Evolutionary conservation across 1,140 invertebrate genomes (phyloP).

Genomic region (Dolichoris vasculosae): DNA sequence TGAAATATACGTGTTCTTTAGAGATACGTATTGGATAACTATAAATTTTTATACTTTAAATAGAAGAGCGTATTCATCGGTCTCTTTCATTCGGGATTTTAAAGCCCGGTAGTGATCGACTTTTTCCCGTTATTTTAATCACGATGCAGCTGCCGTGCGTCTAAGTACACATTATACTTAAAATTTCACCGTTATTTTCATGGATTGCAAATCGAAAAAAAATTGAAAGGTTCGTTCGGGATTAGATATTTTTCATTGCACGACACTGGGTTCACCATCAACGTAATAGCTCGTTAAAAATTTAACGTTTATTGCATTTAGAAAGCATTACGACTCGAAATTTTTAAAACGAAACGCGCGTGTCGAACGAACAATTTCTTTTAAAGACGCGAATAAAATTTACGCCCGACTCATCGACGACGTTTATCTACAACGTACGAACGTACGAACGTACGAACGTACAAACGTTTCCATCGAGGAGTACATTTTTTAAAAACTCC

Average conservation of each 20-base stretch:
- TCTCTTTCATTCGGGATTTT: neutral
- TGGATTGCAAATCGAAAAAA: neutral
- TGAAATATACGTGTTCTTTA: neutral
- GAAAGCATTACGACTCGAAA: neutral
- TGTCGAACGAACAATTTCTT: neutral
- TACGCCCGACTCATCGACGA: too few relatives aligned
- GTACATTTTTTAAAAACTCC: too few relatives aligned
- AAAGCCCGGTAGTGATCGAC: conserved; percentile 9
- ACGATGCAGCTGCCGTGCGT: neutral
- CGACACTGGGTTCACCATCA: neutral
- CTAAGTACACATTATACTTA: neutral
- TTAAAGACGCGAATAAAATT: too few relatives aligned
- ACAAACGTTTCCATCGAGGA: too few relatives aligned
- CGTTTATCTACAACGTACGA: too few relatives aligned
- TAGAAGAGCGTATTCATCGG: neutral
- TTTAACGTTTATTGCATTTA: neutral
- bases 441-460: too few relatives aligned
- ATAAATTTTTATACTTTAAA: conserved; percentile 1
- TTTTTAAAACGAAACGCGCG: neutral
- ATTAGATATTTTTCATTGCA: neutral
- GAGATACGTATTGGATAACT: conserved; percentile 3
- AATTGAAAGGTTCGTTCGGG: neutral
- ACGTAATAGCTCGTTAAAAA: neutral
- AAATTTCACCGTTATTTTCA: conserved; percentile 10
- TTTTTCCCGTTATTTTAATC: conserved; percentile 25